phyloP scores from a whole-genome alignment of 2,113 vertebrate species.

The Carassius carassius region DNA sequence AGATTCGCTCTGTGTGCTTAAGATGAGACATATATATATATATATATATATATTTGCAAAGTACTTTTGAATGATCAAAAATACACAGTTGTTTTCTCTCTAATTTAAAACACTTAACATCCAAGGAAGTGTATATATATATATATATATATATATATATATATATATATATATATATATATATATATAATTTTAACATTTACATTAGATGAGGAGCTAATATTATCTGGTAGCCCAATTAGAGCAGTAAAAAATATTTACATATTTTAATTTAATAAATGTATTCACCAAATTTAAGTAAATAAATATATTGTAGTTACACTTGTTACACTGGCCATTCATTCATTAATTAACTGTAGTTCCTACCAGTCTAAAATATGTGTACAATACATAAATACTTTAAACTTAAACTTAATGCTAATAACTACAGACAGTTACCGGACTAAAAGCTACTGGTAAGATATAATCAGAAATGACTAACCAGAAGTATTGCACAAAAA shows the following conservation, averaged over 20 bases:
- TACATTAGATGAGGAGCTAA: not conserved
- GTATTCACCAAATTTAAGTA: not conserved
- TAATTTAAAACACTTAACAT: not conserved
- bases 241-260: not conserved
- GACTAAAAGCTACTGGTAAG: too few species aligned
- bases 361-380: not conserved
- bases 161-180: too few species aligned
- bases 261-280: not conserved
- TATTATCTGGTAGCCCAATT: not conserved
- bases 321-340: not conserved
- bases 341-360: too few species aligned
- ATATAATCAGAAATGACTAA: too few species aligned
- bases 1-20: not conserved
- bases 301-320: not conserved
- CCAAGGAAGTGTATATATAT: too few species aligned
- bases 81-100: not conserved
- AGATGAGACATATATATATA: not conserved
- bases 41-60: too few species aligned
- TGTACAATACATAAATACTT: not conserved
- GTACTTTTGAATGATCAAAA: not conserved
- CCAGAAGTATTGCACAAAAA: too few species aligned
- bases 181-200: too few species aligned
- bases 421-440: not conserved
- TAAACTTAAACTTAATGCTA: not conserved
- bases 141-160: too few species aligned